Conservation (phyloP, 1,140 invertebrate species). For the Drosophila bocqueti region DNA sequence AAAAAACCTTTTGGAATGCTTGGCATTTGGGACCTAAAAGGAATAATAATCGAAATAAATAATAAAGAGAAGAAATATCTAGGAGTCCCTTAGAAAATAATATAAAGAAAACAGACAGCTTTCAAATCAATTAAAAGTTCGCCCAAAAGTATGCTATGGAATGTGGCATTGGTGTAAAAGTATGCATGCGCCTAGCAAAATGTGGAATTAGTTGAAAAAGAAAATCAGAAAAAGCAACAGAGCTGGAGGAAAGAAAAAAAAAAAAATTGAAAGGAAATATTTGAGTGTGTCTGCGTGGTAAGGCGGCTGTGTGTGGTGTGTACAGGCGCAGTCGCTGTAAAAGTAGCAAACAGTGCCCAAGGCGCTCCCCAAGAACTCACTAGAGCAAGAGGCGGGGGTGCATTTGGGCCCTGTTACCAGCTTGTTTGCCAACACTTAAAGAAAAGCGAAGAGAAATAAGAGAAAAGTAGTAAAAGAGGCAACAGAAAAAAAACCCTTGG, state of each 20-base stretch:
- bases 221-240: conserved; percentile 57
- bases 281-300: conserved; percentile 32
- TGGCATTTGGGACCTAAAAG: too few relatives aligned
- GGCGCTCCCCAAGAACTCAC: conserved; percentile 28
- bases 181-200: conserved; percentile 41
- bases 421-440: conserved; percentile 79
- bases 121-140: neutral
- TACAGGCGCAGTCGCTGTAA: conserved; percentile 76
- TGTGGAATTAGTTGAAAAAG: conserved; percentile 73
- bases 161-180: neutral
- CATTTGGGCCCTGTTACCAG: conserved; percentile 52
- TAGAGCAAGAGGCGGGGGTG: neutral
- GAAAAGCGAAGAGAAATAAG: conserved; percentile 19
- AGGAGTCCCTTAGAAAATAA: too few relatives aligned
- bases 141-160: neutral
- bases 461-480: too few relatives aligned
- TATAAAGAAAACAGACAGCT: neutral
- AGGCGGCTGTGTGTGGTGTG: conserved; percentile 2
- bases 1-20: too few relatives aligned
- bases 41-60: too few relatives aligned
- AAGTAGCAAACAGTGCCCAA: conserved; percentile 73
- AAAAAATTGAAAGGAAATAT: conserved; percentile 72
- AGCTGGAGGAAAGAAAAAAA: neutral
- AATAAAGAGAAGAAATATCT: too few relatives aligned
- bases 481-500: neutral